Percentiles rank a stretch among this genome's conserved stretches.
Evolutionary conservation across 1,140 invertebrate species (phyloP).

Genomic region (Nilaparvata lugens): DNA sequence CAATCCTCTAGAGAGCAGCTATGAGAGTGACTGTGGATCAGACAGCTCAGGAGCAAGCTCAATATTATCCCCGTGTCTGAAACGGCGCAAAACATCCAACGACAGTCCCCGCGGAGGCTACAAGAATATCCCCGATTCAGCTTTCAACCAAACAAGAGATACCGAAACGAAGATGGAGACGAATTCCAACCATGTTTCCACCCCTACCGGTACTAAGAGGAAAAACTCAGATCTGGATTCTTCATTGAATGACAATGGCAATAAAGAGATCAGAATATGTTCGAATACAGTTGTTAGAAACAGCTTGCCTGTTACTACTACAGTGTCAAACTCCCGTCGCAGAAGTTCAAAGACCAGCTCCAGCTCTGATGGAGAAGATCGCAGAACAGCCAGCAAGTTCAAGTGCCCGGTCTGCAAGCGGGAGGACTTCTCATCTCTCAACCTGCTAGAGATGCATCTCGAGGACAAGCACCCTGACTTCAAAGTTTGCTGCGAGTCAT

Average conservation of each 20-base stretch:
- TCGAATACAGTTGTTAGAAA: conserved; percentile 18
- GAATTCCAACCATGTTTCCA: no score
- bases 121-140: no score
- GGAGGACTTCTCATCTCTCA: conserved; percentile 47
- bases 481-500: conserved; percentile 56
- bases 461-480: conserved; percentile 60
- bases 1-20: not conserved
- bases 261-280: not conserved
- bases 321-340: not conserved
- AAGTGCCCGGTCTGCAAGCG: conserved; percentile 49
- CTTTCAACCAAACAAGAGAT: no score
- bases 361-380: no score
- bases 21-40: conserved; percentile 19
- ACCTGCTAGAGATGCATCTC: conserved; percentile 54
- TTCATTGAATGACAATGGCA: no score
- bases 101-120: no score
- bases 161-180: no score
- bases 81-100: not conserved
- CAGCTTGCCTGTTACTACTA: not conserved
- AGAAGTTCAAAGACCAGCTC: not conserved
- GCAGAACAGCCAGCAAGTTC: conserved; percentile 19
- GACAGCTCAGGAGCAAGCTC: conserved; percentile 13
- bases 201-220: not conserved
- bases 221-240: conserved; percentile 1
- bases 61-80: not conserved